Base-by-base conservation (phyloP, 2,888 invertebrate genomes). In the Pheosia gnoma region DNA sequence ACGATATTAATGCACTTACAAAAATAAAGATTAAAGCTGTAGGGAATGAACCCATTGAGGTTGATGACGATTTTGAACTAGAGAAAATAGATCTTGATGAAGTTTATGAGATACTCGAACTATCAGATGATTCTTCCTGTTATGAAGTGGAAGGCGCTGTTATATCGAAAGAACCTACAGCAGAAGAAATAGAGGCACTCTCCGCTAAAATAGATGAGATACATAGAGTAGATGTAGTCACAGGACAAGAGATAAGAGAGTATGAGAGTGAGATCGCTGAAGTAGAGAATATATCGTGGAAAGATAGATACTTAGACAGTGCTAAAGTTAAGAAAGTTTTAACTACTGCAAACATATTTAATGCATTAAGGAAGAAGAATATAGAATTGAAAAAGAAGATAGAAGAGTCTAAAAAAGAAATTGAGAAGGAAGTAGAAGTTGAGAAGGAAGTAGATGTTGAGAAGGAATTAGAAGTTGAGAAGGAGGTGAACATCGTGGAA, bases 351-450 rank as follows among this genome's bases (percentile, higher is more conserved):
- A 94, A 94, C 55, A 88, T 95, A 54, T 85, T 95, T 0, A 95
- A 95, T 69, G 94, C 95, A 25, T 82, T 95, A n/a, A 86, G 95
- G 65, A 95, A 95, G 72, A 95, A 95, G 78, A 94, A 95, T 69
- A 92, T 80, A 73, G 87, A 94, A 62, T 70, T 94, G 2, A 94
- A 93, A 70, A 88, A 80, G 65, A 93, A 89, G 60, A 67, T 94
- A 56, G 83, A 84, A 68, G 83, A 89, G 58, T 79, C 81, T 9
- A 87, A 86, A 65, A 62, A 59, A 2, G 51, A 63, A 5, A 59
- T 54, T 0, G 59, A 62, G 3, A n/a, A n/a, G n/a, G n/a, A n/a
- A n/a, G n/a, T n/a, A 61, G 69, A 70, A 39, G 25, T 77, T 11
- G 76, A 80, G 57, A 85, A 69, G 65, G 72, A 68, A 61, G 62